Evolutionary conservation across 23 tunicate species (phyloP), one percentile per base, ranked within the genome.

Genomic region (Diplosoma virens): DNA sequence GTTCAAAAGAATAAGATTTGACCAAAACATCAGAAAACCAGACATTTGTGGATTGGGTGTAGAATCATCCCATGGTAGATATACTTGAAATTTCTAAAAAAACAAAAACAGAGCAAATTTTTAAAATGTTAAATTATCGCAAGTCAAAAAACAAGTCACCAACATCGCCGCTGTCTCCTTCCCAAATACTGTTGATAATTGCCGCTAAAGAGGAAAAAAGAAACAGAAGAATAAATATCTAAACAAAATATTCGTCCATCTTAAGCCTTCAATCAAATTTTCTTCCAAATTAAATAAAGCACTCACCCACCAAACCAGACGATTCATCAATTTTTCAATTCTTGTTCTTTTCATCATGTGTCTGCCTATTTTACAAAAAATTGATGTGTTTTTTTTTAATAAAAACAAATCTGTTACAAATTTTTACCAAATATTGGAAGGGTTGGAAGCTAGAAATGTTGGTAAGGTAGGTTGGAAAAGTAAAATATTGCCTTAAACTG

Each of bases 21-120:
- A 89, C 96, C 96, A 95, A 74, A 95, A 95, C 75, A 87, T 79
- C 6, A 95, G 73, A 45, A 89, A 95, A 9, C 96, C 99, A 16
- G 96, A 76, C 81, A 88, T 84, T 23, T 75, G 68, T 0, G 87
- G 84, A 47, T 80, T 88, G 25, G 78, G 82, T n/a, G 82, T 29
- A 31, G 47, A 76, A 21, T 46, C 9, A 24, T 70, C 87, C 99
- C 99, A 89, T 0, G 99, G 99, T 18, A 92, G 67, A 55, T 34
- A 87, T 2, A 81, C 58, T 80, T 79, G 87, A 47, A 93, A 93
- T 45, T 58, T 76, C 95, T 88, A 55, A 0, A 69, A 64, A 55
- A 4, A 14, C 9, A 41, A 9, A 41, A 41, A 41, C 14, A 41
- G 9, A 41, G 50, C 9, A n/a, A n/a, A 46, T 46, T 14, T 46